Evolutionary conservation across 2,888 invertebrate species (phyloP).

Genomic region (Aleiodes leptofemur): DNA sequence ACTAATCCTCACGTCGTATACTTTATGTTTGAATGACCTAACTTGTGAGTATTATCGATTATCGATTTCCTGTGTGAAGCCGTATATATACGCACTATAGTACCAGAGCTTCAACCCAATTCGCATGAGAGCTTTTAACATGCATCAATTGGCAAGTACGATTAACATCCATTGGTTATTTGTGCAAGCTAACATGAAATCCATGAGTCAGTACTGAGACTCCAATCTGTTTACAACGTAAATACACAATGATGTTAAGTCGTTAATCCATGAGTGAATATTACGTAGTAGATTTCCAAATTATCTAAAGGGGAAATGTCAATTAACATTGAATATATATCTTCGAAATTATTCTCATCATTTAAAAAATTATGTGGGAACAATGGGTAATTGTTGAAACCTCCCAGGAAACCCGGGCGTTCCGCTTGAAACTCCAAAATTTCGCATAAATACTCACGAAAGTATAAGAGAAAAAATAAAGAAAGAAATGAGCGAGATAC

Average conservation of each 20-base stretch:
- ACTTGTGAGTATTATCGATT: conserved; percentile 20
- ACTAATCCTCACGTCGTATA: background rate
- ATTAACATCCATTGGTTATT: too few relatives aligned
- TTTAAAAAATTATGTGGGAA: too few relatives aligned
- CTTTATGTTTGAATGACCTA: conserved; percentile 4
- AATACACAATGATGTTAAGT: too few relatives aligned
- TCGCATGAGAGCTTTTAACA: conserved; percentile 22
- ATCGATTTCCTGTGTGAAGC: conserved; percentile 37
- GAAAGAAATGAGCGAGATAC: conserved; percentile 42
- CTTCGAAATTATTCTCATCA: too few relatives aligned
- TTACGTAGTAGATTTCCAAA: too few relatives aligned
- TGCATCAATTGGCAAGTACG: conserved; percentile 38
- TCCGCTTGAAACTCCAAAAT: background rate
- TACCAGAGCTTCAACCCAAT: background rate
- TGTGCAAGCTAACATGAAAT: too few relatives aligned
- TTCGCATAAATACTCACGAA: background rate
- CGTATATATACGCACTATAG: conserved; percentile 21
- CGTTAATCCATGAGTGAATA: too few relatives aligned
- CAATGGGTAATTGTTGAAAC: too few relatives aligned
- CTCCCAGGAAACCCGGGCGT: conserved; percentile 2
- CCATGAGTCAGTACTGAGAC: too few relatives aligned
- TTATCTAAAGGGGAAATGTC: too few relatives aligned
- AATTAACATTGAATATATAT: too few relatives aligned
- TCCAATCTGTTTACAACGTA: too few relatives aligned
- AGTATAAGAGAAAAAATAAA: conserved; percentile 25